Conservation (phyloP, 2,888 invertebrate species). For the Amorpha juglandis region DNA sequence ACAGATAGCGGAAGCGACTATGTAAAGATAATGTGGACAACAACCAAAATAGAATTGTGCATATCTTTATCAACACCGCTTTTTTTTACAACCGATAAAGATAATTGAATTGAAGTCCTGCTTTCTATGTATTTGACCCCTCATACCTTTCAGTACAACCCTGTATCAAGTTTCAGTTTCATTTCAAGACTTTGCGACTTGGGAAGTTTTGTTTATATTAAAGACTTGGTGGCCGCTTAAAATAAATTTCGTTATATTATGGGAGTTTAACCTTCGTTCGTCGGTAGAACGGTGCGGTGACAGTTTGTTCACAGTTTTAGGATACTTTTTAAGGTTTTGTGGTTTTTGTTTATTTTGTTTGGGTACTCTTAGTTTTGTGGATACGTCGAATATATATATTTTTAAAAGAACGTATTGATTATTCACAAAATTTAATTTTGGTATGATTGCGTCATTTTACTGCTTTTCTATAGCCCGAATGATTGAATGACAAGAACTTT, state of each 20-base stretch:
- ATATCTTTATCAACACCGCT: too few species aligned
- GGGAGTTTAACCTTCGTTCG: constrained; percentile 36
- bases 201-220: constrained; percentile 37
- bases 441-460: too few species aligned
- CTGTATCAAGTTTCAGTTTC: constrained; percentile 30
- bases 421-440: too few species aligned
- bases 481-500: background rate
- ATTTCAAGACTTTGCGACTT: constrained; percentile 34
- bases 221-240: constrained; percentile 30
- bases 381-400: too few species aligned
- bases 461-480: too few species aligned
- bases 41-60: too few species aligned
- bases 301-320: constrained; percentile 17
- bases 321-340: background rate
- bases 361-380: background rate
- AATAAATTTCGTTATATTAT: constrained; percentile 38
- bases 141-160: background rate
- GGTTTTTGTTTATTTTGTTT: background rate
- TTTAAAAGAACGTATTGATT: background rate
- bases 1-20: too few species aligned
- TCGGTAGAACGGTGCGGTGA: background rate
- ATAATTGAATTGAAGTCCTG: too few species aligned
- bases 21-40: too few species aligned
- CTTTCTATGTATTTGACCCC: background rate
- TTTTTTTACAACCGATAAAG: too few species aligned